Conservation (phyloP, 2,888 invertebrate genomes). For the Notocelia uddmanniana region DNA sequence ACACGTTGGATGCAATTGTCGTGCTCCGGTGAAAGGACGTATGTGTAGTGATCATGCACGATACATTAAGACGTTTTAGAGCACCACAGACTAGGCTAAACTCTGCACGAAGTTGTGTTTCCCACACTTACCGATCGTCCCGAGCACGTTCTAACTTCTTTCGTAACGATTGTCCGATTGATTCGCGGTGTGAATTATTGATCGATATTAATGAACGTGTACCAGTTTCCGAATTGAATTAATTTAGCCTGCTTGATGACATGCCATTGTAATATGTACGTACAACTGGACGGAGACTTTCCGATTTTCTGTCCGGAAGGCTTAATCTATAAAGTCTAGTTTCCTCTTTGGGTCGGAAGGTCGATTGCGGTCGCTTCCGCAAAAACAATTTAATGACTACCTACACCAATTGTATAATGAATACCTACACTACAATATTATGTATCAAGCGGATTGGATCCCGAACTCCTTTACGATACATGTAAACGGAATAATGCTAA, state of each 20-base stretch:
- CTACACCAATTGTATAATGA: too few species aligned
- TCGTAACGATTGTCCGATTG: constrained; percentile 46
- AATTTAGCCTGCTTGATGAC: constrained; percentile 35
- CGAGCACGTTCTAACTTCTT: constrained; percentile 47
- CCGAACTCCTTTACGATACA: too few species aligned
- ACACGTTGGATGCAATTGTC: constrained; percentile 53
- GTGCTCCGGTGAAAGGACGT: constrained; percentile 39
- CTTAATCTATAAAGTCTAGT: not conserved
- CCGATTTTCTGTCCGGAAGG: not conserved
- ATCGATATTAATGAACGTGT: constrained; percentile 47
- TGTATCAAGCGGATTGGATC: too few species aligned
- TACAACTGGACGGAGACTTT: constrained; percentile 23
- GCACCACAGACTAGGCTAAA: constrained; percentile 52
- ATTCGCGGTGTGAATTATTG: constrained; percentile 48
- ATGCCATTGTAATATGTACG: not conserved
- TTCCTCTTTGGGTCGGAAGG: not conserved
- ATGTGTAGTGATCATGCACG: constrained; percentile 10
- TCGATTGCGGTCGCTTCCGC: not conserved
- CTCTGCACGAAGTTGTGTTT: constrained; percentile 60
- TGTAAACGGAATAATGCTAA: too few species aligned
- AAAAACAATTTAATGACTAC: too few species aligned
- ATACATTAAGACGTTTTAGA: constrained; percentile 33
- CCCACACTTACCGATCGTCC: constrained; percentile 54
- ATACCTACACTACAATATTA: too few species aligned
- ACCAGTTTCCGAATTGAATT: constrained; percentile 37